These are phyloP conservation scores for Peucedramus taeniatus DNA, from an alignment of 2,113 vertebrate species.

Conservation along the genomic window DNA sequence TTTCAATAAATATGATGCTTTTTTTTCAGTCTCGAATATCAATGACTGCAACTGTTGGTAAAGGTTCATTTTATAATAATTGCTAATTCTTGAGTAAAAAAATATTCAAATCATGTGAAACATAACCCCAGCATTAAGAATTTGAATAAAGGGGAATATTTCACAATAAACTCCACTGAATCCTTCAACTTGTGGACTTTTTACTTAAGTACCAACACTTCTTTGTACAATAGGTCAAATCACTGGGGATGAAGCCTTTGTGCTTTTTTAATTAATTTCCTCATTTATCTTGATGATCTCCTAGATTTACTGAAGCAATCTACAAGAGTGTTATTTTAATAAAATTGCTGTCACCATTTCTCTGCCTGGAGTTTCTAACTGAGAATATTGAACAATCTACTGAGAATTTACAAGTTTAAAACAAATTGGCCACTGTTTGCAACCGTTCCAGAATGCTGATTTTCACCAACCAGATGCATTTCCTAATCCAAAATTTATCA, in stretches of 20 bases:
- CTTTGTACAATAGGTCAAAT: neutral
- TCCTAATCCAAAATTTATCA: neutral
- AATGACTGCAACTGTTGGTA: neutral
- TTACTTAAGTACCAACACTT: neutral
- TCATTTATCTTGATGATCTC: constrained; percentile 51
- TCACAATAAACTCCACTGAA: neutral
- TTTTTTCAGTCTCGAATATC: neutral
- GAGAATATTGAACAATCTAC: neutral
- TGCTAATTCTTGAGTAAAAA: neutral
- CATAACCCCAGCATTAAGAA: neutral
- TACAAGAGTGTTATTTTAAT: constrained; percentile 42
- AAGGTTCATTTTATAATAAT: neutral
- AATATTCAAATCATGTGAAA: neutral
- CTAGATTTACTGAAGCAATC: constrained; percentile 40
- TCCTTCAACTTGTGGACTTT: neutral
- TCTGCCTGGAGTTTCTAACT: neutral
- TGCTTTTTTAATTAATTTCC: constrained; percentile 40
- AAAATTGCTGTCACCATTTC: neutral
- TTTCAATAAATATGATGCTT: neutral
- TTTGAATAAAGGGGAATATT: neutral
- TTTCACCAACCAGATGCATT: neutral
- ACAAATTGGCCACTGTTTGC: neutral
- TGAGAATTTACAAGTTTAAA: constrained; percentile 32
- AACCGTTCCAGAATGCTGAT: neutral
- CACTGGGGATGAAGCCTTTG: neutral